Evolutionary conservation across 2,888 invertebrate species (phyloP).

Genomic region (Lydus trimaculatus): DNA sequence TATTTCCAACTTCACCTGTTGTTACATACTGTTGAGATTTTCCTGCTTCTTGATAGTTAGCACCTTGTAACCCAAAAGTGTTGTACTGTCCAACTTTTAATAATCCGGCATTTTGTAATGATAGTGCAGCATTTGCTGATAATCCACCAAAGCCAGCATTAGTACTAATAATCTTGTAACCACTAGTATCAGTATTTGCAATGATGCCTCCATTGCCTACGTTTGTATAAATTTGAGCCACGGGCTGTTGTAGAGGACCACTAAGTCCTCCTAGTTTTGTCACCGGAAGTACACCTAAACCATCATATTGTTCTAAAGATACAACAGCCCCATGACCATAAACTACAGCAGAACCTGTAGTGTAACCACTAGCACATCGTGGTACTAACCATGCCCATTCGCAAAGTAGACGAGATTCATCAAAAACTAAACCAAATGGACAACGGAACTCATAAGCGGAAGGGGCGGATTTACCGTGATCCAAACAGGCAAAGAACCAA

Average conservation of each 20-base stretch:
- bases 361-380: constrained; percentile 55
- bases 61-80: constrained; percentile 4
- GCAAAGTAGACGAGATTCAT: constrained; percentile 72
- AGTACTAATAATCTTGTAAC: constrained; percentile 21
- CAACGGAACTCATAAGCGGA: constrained; percentile 83
- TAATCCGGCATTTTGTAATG: constrained; percentile 46
- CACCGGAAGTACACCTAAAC: constrained; percentile 50
- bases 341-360: constrained; percentile 61
- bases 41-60: constrained; percentile 12
- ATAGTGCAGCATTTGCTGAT: constrained; percentile 41
- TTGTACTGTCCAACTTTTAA: constrained; percentile 34
- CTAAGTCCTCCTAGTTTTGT: constrained; percentile 52
- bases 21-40: background rate
- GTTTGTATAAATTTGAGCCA: constrained; percentile 49
- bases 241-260: constrained; percentile 46
- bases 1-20: background rate
- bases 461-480: constrained; percentile 69
- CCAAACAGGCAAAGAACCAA: constrained; percentile 84
- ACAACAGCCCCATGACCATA: constrained; percentile 57
- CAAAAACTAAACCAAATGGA: constrained; percentile 81
- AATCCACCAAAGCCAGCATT: constrained; percentile 28
- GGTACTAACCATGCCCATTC: constrained; percentile 84
- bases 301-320: constrained; percentile 51
- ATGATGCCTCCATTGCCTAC: constrained; percentile 36
- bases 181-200: constrained; percentile 23